phyloP scores from a whole-genome alignment of 2,113 vertebrate genomes.

The Xyrauchen texanus region DNA sequence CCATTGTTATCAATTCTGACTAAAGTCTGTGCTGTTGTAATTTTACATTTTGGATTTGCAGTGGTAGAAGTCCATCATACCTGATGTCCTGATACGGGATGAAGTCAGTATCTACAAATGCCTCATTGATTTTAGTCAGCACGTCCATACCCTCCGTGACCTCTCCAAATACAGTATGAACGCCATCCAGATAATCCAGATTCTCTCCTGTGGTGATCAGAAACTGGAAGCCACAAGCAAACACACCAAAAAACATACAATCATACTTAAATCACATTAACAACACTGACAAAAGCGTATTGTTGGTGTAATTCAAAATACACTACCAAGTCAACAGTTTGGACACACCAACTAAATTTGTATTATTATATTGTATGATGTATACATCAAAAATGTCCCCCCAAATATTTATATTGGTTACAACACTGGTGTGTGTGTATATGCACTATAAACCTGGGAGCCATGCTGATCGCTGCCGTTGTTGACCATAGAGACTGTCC shows the following conservation, averaged over 20 bases:
- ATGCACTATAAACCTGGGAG: conserved; percentile 82
- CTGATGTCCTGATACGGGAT: conserved; percentile 96
- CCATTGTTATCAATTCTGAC: too few relatives aligned
- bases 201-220: conserved; percentile 91
- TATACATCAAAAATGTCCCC: too few relatives aligned
- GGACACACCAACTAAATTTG: too few relatives aligned
- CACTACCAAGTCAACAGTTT: too few relatives aligned
- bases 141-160: conserved; percentile 94
- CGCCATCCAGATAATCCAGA: conserved; percentile 91
- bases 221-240: conserved; percentile 76
- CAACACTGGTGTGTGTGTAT: too few relatives aligned
- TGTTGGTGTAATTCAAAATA: too few relatives aligned
- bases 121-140: conserved; percentile 89
- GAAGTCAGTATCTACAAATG: conserved; percentile 94
- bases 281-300: background rate
- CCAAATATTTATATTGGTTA: too few relatives aligned
- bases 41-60: background rate
- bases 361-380: too few relatives aligned
- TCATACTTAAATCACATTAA: background rate
- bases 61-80: conserved; percentile 58
- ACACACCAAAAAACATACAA: background rate
- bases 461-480: conserved; percentile 91
- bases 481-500: conserved; percentile 97
- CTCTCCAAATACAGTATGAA: conserved; percentile 96
- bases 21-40: too few relatives aligned